These are phyloP conservation scores for Orius laevigatus DNA, from an alignment of 1,140 invertebrate species.

Conservation along the genomic window DNA sequence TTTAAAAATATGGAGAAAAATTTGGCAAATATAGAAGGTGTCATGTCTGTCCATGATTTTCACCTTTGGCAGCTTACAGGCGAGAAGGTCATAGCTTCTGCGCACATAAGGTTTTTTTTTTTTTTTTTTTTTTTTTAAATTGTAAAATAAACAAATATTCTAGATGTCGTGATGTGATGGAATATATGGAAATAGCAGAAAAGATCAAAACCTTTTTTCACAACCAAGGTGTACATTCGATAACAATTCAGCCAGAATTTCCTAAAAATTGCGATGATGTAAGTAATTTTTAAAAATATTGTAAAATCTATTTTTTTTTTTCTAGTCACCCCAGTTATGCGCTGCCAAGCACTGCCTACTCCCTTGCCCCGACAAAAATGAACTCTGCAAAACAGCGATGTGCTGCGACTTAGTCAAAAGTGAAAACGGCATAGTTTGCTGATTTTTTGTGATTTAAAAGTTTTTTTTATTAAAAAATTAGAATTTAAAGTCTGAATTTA, in stretches of 20 bases:
- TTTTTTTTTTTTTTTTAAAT: background rate
- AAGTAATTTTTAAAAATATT: constrained; percentile 16
- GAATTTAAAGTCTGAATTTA: no score
- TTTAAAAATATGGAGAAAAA: constrained; percentile 74
- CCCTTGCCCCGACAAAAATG: no score
- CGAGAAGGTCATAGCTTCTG: constrained; percentile 82
- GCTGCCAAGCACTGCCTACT: no score
- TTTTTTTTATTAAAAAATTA: no score
- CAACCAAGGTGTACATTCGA: constrained; percentile 81
- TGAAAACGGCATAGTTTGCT: no score
- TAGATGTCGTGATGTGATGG: constrained; percentile 69
- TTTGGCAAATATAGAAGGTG: constrained; percentile 73
- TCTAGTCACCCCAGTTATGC: no score
- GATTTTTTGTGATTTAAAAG: no score
- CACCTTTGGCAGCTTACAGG: constrained; percentile 88
- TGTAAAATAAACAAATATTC: constrained; percentile 20
- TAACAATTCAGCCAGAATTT: constrained; percentile 89
- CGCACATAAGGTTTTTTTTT: constrained; percentile 79
- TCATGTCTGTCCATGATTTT: constrained; percentile 84
- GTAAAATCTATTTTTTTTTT: no score
- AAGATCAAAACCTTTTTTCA: constrained; percentile 92
- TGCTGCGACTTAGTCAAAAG: no score
- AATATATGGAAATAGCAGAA: constrained; percentile 84
- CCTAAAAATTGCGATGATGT: constrained; percentile 44
- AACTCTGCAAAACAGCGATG: no score